A percentile compares a stretch with the other conserved stretches of the same genome.
phyloP scores from a whole-genome alignment of 2,888 invertebrate genomes.

The Phyllotreta cruciferae region DNA sequence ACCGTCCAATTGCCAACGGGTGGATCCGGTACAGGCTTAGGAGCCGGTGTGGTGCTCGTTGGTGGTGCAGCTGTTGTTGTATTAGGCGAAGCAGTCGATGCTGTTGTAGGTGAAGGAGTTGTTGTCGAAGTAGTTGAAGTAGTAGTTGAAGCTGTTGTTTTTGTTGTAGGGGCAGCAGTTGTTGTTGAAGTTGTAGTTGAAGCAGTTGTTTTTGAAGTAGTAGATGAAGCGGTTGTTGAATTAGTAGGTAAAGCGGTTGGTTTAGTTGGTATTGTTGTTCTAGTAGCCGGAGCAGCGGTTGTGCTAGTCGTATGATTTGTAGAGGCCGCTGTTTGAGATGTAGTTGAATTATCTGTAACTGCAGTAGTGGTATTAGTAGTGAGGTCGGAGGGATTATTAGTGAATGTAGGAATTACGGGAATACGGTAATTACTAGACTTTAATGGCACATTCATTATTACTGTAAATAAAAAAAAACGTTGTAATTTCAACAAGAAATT shows the following conservation, averaged over 20 bases:
- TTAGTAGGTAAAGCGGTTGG: neutral
- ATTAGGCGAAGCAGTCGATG: conserved; percentile 55
- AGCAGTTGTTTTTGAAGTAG: conserved; percentile 47
- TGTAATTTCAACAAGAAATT: too few relatives aligned
- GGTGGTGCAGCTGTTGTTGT: conserved; percentile 55
- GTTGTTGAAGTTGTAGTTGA: conserved; percentile 50
- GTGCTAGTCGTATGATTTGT: neutral
- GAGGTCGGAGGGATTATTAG: neutral
- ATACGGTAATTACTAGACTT: neutral
- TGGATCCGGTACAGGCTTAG: conserved; percentile 54
- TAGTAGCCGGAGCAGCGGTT: neutral
- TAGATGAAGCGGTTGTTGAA: conserved; percentile 39
- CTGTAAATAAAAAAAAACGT: too few relatives aligned
- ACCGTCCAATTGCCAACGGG: conserved; percentile 63
- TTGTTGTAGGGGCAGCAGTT: conserved; percentile 46
- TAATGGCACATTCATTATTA: too few relatives aligned
- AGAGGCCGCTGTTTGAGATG: too few relatives aligned
- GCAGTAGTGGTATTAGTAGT: neutral
- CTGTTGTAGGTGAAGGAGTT: conserved; percentile 51
- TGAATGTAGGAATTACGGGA: neutral
- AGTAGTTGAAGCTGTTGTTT: conserved; percentile 43
- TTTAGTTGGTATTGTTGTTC: neutral
- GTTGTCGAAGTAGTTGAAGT: conserved; percentile 57
- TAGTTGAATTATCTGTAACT: neutral
- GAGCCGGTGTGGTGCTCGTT: conserved; percentile 29